phyloP scores from a whole-genome alignment of 2,888 invertebrate genomes.

The Philonicus albiceps region DNA sequence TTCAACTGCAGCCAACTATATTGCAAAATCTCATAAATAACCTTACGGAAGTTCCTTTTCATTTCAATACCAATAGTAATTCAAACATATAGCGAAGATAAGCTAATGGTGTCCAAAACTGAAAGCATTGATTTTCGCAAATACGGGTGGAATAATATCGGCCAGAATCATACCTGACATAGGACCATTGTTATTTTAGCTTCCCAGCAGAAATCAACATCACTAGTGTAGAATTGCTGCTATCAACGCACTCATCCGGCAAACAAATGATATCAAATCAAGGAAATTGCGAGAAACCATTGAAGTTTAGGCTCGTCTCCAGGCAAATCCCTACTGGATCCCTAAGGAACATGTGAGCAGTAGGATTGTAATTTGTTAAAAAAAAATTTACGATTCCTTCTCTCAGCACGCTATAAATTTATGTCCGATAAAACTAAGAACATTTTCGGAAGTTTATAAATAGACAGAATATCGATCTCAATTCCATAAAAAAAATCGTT shows the following conservation, averaged over 20 bases:
- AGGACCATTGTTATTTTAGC: not conserved
- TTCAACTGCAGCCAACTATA: not conserved
- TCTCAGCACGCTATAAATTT: not conserved
- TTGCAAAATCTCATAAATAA: not conserved
- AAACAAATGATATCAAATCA: not conserved
- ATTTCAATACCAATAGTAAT: not conserved
- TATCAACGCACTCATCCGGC: not conserved
- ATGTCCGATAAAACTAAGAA: not conserved
- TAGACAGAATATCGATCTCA: not conserved
- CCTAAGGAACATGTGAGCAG: not conserved
- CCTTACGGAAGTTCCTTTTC: not conserved
- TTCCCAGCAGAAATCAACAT: not conserved
- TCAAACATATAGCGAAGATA: not conserved
- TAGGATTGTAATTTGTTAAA: not conserved
- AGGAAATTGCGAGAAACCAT: not conserved
- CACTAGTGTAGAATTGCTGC: not conserved
- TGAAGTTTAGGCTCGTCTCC: not conserved
- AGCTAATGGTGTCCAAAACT: not conserved
- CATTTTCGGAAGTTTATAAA: not conserved
- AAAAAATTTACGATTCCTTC: not conserved
- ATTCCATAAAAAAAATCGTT: not conserved
- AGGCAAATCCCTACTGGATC: not conserved
- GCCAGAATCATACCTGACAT: not conserved
- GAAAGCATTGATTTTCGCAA: not conserved
- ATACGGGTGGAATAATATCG: not conserved